These are phyloP conservation scores for Patiria pectinifera DNA, from an alignment of 53 echinoderm and acorn worm species.

Conservation along the genomic window DNA sequence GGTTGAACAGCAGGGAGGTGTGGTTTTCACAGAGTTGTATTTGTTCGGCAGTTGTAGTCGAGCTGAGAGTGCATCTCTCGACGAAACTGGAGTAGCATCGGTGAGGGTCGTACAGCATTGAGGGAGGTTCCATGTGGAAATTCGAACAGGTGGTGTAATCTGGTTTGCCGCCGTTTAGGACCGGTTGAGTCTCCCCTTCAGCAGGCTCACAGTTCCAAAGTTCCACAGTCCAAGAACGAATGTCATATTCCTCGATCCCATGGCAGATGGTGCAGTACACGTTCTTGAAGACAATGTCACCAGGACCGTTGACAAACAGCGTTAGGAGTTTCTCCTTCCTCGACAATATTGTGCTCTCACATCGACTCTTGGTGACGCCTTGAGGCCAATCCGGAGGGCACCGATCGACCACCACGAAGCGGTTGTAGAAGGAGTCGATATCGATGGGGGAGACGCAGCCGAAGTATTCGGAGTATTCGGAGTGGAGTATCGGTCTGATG, in stretches of 20 bases:
- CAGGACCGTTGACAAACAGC: constrained; percentile 15
- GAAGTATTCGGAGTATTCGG: neutral
- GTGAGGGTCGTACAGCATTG: neutral
- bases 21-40: neutral
- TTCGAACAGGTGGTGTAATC: constrained; percentile 34
- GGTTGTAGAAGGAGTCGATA: neutral
- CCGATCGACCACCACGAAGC: neutral
- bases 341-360: neutral
- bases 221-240: neutral
- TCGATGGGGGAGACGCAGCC: neutral
- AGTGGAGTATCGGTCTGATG: neutral
- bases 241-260: neutral
- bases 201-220: neutral
- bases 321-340: neutral
- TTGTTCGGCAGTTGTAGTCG: neutral
- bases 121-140: constrained; percentile 4
- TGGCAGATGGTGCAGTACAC: constrained; percentile 33
- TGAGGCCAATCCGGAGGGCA: neutral
- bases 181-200: neutral
- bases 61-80: neutral
- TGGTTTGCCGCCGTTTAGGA: neutral
- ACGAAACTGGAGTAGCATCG: constrained; percentile 7
- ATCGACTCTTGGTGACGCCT: neutral
- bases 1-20: neutral
- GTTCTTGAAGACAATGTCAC: neutral